Base-by-base conservation (phyloP, 1,140 invertebrate genomes). In the Pachyrhynchus sulphureomaculatus region DNA sequence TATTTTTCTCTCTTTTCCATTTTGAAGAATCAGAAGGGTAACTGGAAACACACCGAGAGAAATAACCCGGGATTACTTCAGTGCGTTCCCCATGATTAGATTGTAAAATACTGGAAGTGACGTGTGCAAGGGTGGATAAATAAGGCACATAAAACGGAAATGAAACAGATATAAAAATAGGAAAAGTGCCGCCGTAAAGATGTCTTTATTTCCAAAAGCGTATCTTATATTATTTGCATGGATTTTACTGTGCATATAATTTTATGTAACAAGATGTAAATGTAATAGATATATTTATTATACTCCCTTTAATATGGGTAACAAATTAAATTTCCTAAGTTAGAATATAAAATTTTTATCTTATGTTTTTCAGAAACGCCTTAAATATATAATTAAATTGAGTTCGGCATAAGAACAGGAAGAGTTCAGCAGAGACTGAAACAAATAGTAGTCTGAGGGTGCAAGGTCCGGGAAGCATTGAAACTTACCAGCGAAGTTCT, bases 61-160 rank as follows among this genome's bases (percentile, higher is more conserved):
- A 76, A 76, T 76, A 76, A 76, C 73, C 66, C 70, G 60, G 75
- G 75, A 76, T 76, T 76, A 76, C 73, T 66, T 66, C 71, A 76
- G 73, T 76, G 75, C 75, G 75, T 76, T 76, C 73, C 74, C 75
- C 73, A 75, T 76, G 75, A 76, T 76, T 76, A 76, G 75, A 76
- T 76, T 76, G 75, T 76, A 76, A 76, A 76, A 76, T 76, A 76
- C 73, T 76, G 74, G 71, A 75, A 75, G 73, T 75, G 75, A 76
- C 75, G 75, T 75, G 69, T 71, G 72, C 70, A 71, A 72, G 73
- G 75, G 73, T 74, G 73, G 73, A 74, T 73, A 73, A 75, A 75
- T 75, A 74, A 75, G 72, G 72, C 70, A 73, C 73, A 74, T 74
- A 76, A 76, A 74, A 75, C 71, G 70, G 71, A 68, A 76, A 76